phyloP scores from a whole-genome alignment of 2,113 vertebrate genomes.

The Micronycteris hirsuta region DNA sequence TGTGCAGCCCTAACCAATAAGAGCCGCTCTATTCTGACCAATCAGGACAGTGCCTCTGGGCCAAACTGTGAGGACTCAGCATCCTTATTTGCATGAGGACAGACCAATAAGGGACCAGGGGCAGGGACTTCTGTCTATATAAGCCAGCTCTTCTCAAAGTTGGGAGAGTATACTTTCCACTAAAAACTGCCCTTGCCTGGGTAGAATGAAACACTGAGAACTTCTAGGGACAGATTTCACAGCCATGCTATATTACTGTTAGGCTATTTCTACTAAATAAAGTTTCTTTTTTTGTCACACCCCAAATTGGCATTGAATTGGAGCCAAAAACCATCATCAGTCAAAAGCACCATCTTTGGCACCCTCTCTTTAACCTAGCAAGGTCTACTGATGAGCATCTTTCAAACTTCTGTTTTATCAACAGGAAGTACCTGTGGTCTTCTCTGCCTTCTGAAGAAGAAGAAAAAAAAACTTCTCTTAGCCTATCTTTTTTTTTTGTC shows the following conservation, averaged over 20 bases:
- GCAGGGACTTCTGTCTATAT: no score
- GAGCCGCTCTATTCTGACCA: no score
- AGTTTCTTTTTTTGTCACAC: no score
- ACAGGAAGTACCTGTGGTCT: background rate
- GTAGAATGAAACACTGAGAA: no score
- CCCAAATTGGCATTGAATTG: background rate
- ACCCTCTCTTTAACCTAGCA: background rate
- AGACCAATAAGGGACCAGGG: no score
- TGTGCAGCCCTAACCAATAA: no score
- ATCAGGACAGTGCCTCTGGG: no score
- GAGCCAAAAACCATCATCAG: no score
- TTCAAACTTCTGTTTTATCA: background rate
- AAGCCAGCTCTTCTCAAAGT: no score
- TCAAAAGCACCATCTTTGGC: background rate
- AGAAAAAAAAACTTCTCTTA: background rate
- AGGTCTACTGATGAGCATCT: background rate
- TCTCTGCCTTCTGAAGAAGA: background rate
- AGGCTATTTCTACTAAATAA: background rate
- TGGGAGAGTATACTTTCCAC: background rate
- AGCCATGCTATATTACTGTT: background rate
- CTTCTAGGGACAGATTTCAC: background rate
- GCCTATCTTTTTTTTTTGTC: background rate
- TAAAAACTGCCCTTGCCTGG: background rate
- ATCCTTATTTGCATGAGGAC: no score
- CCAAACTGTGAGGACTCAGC: no score